A percentile compares a stretch with the other conserved stretches of the same genome.
Conservation (phyloP, 2,888 invertebrate genomes). For the Idaea dimidiata region DNA sequence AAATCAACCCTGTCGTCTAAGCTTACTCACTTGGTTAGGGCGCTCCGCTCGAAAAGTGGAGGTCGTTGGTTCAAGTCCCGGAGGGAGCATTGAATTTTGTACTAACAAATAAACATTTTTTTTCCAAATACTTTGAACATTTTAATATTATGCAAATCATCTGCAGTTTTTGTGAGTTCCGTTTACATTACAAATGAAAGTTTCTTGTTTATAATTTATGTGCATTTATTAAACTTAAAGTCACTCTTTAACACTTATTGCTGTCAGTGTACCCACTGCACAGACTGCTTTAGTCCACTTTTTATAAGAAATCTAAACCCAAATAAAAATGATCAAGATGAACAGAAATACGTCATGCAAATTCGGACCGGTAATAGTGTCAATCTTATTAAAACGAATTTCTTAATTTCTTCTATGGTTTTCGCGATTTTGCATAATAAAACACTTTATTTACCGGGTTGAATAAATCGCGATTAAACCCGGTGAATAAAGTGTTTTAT, state of each 20-base stretch:
- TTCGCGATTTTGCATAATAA: too few species aligned
- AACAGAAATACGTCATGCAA: not conserved
- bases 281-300: too few species aligned
- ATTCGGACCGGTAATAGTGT: not conserved
- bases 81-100: too few species aligned
- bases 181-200: not conserved
- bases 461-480: too few species aligned
- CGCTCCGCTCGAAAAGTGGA: too few species aligned
- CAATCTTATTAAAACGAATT: not conserved
- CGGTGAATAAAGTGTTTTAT: too few species aligned
- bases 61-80: too few species aligned
- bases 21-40: too few species aligned
- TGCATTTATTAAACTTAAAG: not conserved
- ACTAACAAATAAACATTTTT: too few species aligned
- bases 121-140: not conserved
- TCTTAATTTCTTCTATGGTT: too few species aligned
- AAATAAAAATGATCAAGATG: not conserved
- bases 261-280: not conserved
- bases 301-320: not conserved
- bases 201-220: not conserved
- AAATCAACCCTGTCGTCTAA: too few species aligned
- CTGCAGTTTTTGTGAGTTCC: not conserved
- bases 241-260: not conserved
- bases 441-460: too few species aligned
- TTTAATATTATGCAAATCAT: not conserved